phyloP scores from a whole-genome alignment of 2,797 vertebrate genomes.

The Arnoldichthys spilopterus region DNA sequence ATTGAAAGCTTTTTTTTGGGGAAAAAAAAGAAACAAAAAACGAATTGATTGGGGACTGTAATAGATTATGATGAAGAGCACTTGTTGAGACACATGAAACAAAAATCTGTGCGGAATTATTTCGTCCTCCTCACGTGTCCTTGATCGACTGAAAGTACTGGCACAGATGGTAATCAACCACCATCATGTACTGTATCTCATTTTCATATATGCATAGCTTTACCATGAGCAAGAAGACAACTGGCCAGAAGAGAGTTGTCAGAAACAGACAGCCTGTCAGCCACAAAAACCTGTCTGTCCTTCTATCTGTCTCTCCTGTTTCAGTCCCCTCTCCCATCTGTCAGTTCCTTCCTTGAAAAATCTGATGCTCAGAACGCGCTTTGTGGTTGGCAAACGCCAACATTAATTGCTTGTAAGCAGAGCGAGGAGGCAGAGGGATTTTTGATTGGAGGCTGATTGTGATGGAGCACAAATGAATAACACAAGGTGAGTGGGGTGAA shows the following conservation, averaged over 20 bases:
- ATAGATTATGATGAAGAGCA: background rate
- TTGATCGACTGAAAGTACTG: conserved; percentile 73
- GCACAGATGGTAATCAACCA: conserved; percentile 80
- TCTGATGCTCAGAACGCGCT: conserved; percentile 31
- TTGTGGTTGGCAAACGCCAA: conserved; percentile 49
- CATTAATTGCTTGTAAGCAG: conserved; percentile 56
- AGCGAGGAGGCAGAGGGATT: conserved; percentile 67
- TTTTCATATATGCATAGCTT: conserved; percentile 74
- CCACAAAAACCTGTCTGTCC: conserved; percentile 14
- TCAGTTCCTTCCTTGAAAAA: conserved; percentile 25
- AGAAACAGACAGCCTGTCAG: conserved; percentile 19
- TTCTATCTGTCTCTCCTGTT: conserved; percentile 10
- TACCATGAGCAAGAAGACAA: conserved; percentile 41
- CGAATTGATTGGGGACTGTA: background rate
- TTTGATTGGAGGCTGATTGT: conserved; percentile 75
- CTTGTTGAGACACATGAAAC: conserved; percentile 43
- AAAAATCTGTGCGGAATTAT: conserved; percentile 52
- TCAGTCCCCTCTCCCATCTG: conserved; percentile 44
- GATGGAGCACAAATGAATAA: conserved; percentile 77
- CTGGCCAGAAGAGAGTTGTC: conserved; percentile 50
- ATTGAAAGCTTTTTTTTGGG: no score
- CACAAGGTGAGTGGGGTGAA: conserved; percentile 78
- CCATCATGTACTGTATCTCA: conserved; percentile 71
- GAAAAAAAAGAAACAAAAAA: no score
- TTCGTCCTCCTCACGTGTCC: conserved; percentile 66